phyloP scores from a whole-genome alignment of 1,140 invertebrate genomes.

The Ganaspis sp. region DNA sequence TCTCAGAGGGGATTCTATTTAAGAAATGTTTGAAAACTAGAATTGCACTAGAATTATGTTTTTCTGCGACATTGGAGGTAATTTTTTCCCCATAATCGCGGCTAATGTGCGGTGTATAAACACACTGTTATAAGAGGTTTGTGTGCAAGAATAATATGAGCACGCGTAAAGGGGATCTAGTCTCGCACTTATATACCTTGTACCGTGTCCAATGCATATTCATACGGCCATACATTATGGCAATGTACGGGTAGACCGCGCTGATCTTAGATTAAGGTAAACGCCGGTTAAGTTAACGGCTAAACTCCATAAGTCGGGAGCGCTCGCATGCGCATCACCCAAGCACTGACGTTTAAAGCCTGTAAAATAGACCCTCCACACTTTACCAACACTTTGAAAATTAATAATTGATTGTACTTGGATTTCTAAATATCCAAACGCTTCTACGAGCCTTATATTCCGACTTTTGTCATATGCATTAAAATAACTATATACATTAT shows the following conservation, averaged over 20 bases:
- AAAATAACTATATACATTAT: no score
- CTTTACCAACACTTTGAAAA: neutral
- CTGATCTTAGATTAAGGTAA: constrained; percentile 78
- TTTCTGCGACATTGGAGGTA: neutral
- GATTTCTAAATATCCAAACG: neutral
- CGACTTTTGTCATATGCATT: no score
- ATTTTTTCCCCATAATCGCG: neutral
- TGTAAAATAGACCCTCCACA: neutral
- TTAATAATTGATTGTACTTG: neutral
- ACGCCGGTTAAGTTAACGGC: constrained; percentile 78
- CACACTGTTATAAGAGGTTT: neutral
- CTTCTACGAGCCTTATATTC: no score
- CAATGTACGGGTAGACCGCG: constrained; percentile 57
- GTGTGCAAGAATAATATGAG: constrained; percentile 46
- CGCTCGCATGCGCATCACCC: constrained; percentile 58
- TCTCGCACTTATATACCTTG: constrained; percentile 55
- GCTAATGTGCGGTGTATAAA: neutral
- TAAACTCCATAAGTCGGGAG: constrained; percentile 67
- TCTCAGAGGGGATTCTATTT: no score
- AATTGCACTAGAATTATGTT: neutral
- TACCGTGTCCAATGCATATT: constrained; percentile 76
- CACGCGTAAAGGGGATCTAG: constrained; percentile 54
- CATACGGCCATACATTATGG: constrained; percentile 75
- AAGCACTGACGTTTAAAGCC: constrained; percentile 16
- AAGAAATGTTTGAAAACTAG: neutral